Base-by-base conservation (phyloP, 2,888 invertebrate species). In the Drosophila antonietae region DNA sequence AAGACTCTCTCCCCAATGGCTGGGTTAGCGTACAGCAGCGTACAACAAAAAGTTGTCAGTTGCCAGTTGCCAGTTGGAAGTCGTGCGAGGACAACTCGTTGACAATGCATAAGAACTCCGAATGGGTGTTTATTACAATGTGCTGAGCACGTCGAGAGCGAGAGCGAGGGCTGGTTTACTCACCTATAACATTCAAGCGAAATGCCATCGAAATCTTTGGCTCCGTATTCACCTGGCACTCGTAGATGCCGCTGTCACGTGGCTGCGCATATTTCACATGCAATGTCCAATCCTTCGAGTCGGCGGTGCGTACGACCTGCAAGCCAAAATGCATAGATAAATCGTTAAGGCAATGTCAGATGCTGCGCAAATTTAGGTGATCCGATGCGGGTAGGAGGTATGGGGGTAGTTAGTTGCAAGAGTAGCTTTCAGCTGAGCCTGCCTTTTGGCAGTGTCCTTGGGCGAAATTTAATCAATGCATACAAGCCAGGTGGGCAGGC, bases 171-270 rank as follows among this genome's bases (percentile, higher is more conserved):
- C 2, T 8, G 33, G 14, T 6, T 39, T 31, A 91, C 91, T 91
- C 80, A 97, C 97, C 97, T 90, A 97, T 95, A 89, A 97, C 96
- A 93, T 96, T 96, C 83, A 97, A 95, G 91, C 95, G 95, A 93
- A 97, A 97, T 80, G 97, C 97, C 90, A 97, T 94, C 62, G 96
- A 97, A 96, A 97, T 97, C 94, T 97, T 97, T 77, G 97, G 97
- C 92, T 97, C 97, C 9, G 97, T 97, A 93, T 94, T 94, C 91
- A 94, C 94, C 93, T 94, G 94, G 90, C 94, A 94, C 91, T 94
- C 94, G 92, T 94, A 94, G 89, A 94, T 93, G 68, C 97, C 97
- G 15, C 96, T 96, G 93, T 97, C 97, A 88, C 97, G 94, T 90
- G 96, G 95, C 93, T 97, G 97, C 23, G 97, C 96, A 91, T 96